phyloP scores from a whole-genome alignment of 2,888 invertebrate genomes.

The Napeogenes sylphis region DNA sequence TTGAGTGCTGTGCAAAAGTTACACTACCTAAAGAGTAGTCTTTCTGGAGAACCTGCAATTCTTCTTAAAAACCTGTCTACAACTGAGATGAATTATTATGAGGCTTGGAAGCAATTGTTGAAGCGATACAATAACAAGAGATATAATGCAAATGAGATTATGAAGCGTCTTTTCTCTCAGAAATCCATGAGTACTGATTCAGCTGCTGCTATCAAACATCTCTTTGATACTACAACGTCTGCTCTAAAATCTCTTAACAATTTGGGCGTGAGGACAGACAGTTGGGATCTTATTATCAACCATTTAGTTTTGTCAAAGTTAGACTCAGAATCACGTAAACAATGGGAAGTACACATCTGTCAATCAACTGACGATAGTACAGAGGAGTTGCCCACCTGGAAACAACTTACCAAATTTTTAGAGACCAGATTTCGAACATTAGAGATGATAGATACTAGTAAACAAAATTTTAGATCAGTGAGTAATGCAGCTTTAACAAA shows the following conservation, averaged over 20 bases:
- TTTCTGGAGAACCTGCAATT: too few relatives aligned
- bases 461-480: too few relatives aligned
- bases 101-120: slow-evolving; percentile 29
- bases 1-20: too few relatives aligned
- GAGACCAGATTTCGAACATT: slow-evolving; percentile 7
- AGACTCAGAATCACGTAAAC: slow-evolving; percentile 22
- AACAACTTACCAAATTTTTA: slow-evolving; percentile 6
- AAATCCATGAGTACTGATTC: slow-evolving; percentile 25
- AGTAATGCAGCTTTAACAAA: too few relatives aligned
- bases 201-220: slow-evolving; percentile 16
- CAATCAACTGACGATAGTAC: too few relatives aligned
- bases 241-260: slow-evolving; percentile 29
- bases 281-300: slow-evolving; percentile 28
- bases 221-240: slow-evolving; percentile 29
- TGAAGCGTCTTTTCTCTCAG: slow-evolving; percentile 27
- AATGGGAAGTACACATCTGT: slow-evolving; percentile 15
- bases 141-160: slow-evolving; percentile 27
- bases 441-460: slow-evolving; percentile 10
- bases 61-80: too few relatives aligned
- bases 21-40: too few relatives aligned
- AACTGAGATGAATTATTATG: slow-evolving; percentile 30
- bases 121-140: slow-evolving; percentile 32
- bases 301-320: slow-evolving; percentile 28
- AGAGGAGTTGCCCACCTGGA: slow-evolving; percentile 7
- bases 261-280: slow-evolving; percentile 19